These are phyloP conservation scores for Pagrus major DNA, from an alignment of 2,113 vertebrate species.

Conservation along the genomic window DNA sequence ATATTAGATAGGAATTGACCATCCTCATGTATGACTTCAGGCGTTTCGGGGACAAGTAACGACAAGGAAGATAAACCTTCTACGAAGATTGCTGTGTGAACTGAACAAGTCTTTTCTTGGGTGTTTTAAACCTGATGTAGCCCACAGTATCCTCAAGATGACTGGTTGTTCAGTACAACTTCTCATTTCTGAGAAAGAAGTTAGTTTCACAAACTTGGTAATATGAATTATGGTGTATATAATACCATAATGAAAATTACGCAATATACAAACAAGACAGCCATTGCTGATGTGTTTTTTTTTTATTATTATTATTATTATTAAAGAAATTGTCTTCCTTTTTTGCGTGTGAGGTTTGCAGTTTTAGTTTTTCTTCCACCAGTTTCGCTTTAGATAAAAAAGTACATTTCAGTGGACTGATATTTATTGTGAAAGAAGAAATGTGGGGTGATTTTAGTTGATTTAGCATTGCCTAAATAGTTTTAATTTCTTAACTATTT, in stretches of 20 bases:
- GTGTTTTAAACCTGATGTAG: slow-evolving; percentile 34
- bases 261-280: slow-evolving; percentile 32
- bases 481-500: slow-evolving; percentile 51
- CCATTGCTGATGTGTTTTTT: slow-evolving; percentile 11
- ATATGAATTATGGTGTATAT: slow-evolving; percentile 15
- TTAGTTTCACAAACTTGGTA: slow-evolving; percentile 8
- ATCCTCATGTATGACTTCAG: slow-evolving; percentile 50
- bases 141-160: slow-evolving; percentile 21
- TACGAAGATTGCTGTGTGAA: slow-evolving; percentile 47
- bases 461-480: slow-evolving; percentile 16
- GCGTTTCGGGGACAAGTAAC: slow-evolving; percentile 32
- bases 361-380: slow-evolving; percentile 15
- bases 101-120: slow-evolving; percentile 43
- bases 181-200: slow-evolving; percentile 18
- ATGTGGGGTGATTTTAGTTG: slow-evolving; percentile 11
- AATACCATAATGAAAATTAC: slow-evolving; percentile 14
- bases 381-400: neutral
- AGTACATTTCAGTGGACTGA: slow-evolving; percentile 23
- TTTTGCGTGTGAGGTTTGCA: slow-evolving; percentile 46
- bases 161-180: slow-evolving; percentile 10
- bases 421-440: slow-evolving; percentile 1
- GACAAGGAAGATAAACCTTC: slow-evolving; percentile 22
- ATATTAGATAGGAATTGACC: slow-evolving; percentile 57
- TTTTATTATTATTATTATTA: slow-evolving; percentile 18
- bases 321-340: slow-evolving; percentile 65